Conservation (phyloP, 2,113 vertebrate species). For the Prochilodus magdalenae region DNA sequence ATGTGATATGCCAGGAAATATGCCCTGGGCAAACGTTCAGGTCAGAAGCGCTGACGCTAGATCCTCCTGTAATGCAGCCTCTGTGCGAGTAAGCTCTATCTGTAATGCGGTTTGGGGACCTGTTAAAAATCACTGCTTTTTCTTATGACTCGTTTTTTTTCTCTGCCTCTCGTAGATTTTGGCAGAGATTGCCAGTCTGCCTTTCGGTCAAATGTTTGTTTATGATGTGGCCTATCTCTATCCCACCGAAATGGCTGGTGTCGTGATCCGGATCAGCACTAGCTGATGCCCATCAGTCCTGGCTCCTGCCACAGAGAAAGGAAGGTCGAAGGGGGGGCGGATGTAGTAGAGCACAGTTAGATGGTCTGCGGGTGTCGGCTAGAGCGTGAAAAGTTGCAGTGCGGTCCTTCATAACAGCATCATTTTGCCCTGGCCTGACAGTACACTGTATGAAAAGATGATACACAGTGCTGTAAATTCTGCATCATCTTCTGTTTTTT, state of each 20-base stretch:
- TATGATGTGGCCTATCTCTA: neutral
- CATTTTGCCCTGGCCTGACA: conserved; percentile 2
- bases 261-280: neutral
- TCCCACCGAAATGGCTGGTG: neutral
- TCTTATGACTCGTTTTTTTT: neutral
- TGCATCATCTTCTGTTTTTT: neutral
- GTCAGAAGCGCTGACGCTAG: conserved; percentile 17
- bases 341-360: neutral
- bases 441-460: neutral
- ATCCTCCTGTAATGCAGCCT: neutral
- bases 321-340: neutral
- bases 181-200: neutral
- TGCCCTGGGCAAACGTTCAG: neutral
- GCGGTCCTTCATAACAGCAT: neutral
- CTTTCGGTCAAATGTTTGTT: neutral
- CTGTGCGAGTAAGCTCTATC: neutral
- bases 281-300: neutral
- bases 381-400: neutral
- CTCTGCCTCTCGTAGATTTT: neutral
- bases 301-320: neutral
- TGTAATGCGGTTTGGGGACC: neutral
- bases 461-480: neutral
- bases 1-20: conserved; percentile 9
- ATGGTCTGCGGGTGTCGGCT: neutral
- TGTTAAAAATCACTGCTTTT: neutral